These are phyloP conservation scores for Galaxea fascicularis DNA, from an alignment of 92 coral and sea anemone species.

Conservation along the genomic window DNA sequence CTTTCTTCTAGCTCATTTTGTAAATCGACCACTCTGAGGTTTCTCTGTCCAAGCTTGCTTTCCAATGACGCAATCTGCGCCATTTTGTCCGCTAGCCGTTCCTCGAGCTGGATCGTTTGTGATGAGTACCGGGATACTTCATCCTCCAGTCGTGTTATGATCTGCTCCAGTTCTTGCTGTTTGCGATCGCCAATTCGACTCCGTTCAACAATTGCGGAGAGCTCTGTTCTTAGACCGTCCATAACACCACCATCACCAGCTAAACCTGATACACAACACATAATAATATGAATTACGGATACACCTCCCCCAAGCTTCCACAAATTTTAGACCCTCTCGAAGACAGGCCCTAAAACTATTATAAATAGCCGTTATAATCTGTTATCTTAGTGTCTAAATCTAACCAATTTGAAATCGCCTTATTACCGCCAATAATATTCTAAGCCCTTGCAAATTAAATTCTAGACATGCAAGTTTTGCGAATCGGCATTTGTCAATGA, in stretches of 20 bases:
- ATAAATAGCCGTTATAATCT: too few species aligned
- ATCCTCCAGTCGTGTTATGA: constrained; percentile 90
- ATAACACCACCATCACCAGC: constrained; percentile 93
- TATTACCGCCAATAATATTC: too few species aligned
- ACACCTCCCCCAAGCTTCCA: too few species aligned
- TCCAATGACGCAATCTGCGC: constrained; percentile 86
- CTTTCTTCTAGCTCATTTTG: constrained; percentile 85
- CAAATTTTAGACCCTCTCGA: too few species aligned
- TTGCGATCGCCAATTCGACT: constrained; percentile 98
- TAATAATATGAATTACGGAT: not conserved
- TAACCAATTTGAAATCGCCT: too few species aligned
- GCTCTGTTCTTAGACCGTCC: constrained; percentile 96
- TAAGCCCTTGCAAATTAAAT: too few species aligned
- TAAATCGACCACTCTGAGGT: constrained; percentile 87
- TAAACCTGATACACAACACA: constrained; percentile 50
- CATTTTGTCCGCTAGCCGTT: constrained; percentile 93
- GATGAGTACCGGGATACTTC: constrained; percentile 84
- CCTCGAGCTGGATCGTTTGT: constrained; percentile 89
- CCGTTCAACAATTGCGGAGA: constrained; percentile 94
- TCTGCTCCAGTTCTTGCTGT: constrained; percentile 93
- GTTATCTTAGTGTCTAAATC: too few species aligned
- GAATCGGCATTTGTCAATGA: too few species aligned
- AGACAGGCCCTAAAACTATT: too few species aligned
- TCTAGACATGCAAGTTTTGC: too few species aligned
- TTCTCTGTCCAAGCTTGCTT: constrained; percentile 90